phyloP scores from a whole-genome alignment of 2,888 invertebrate species.

The Cantharis rustica region DNA sequence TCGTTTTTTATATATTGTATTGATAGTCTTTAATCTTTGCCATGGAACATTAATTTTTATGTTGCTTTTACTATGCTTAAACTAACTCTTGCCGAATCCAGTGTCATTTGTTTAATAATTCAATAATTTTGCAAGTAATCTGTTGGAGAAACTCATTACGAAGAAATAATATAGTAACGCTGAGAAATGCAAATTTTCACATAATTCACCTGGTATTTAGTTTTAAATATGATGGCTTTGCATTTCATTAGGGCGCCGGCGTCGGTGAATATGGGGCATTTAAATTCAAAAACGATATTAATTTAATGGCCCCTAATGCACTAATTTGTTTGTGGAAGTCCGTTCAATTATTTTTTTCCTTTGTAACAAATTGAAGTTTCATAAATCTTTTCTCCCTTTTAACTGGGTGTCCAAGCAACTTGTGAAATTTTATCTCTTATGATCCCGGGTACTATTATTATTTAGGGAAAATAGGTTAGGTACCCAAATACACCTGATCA shows the following conservation, averaged over 20 bases:
- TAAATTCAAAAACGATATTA: neutral
- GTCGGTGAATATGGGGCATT: neutral
- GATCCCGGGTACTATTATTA: neutral
- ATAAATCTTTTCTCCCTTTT: too few species aligned
- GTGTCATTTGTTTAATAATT: neutral
- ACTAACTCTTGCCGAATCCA: neutral
- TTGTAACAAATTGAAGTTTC: too few species aligned
- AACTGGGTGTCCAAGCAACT: neutral
- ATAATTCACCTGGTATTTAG: neutral
- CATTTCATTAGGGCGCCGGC: neutral
- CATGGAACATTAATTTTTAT: neutral
- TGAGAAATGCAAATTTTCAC: neutral
- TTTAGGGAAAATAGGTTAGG: neutral
- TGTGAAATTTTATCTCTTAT: neutral
- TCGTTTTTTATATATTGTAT: neutral
- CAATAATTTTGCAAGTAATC: neutral
- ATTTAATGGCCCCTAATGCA: neutral
- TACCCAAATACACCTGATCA: conserved; percentile 3
- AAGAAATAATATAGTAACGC: neutral
- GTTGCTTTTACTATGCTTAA: neutral
- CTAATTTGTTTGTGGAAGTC: neutral
- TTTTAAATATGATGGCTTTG: neutral
- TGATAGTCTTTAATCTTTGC: neutral
- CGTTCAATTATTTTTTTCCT: too few species aligned
- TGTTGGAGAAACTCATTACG: neutral